Evolutionary conservation across 2,113 vertebrate species (phyloP), one percentile per base, ranked within the genome.

Genomic region (Nibea coibor): DNA sequence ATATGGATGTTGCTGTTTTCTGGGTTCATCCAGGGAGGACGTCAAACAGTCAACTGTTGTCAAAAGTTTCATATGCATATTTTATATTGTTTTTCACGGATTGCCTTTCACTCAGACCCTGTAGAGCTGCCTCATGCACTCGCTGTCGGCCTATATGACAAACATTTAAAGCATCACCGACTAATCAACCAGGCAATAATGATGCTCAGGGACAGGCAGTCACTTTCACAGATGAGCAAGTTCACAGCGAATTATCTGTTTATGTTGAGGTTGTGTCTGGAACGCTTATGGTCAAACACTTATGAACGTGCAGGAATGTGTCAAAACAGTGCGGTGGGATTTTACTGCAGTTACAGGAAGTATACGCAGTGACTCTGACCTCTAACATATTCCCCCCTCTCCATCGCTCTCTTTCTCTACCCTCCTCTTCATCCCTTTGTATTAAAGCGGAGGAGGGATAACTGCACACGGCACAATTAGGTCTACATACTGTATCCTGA

Each of bases 401-500:
- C 43, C 12, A 11, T 12, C 42, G 12, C 9, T 48, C 22, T 74
- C 31, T 66, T 8, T 39, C 9, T 67, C 1, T 48, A 1, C 62
- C 24, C 39, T 16, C 35, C 20, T 59, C 22, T 67, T 47, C 3
- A 35, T 4, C 50, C 20, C 50, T 26, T 20, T 45, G 14, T 39
- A 26, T 69, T 75, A 64, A 76, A 72, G 10, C 12, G 26, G 20
- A 50, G 14, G 31, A 65, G 57, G 31, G 42, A 48, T 67, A 62
- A 82, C 43, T 82, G 71, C 14, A 22, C 56, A 66, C 74, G 83
- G 56, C 84, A 88, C 81, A 86, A 86, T 93, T 82, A 87, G 68
- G 77, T 70, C 82, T 31, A 81, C 82, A 74, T 54, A 72, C 83
- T 71, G 75, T 74, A 81, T 84, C 81, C 75, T 68, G 66, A 88